Evolutionary conservation across 35 echinoderm and acorn worm genomes (phyloP).

Genomic region (Ophiothrix spiculata): DNA sequence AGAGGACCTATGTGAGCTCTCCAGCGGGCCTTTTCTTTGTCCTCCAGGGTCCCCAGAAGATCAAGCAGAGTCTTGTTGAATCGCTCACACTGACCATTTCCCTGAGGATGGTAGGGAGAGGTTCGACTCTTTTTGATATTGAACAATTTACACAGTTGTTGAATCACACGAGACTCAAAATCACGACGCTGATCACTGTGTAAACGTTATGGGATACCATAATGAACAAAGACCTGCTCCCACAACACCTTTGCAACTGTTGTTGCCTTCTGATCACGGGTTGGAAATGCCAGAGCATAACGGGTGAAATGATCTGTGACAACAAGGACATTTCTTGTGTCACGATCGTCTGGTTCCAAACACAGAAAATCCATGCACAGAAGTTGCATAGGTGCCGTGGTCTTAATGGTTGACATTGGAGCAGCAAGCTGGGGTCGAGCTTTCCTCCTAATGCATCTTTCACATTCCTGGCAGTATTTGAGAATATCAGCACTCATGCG

Average conservation of each 20-base stretch:
- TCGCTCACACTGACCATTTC: conserved; percentile 44
- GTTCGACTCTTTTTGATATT: conserved; percentile 51
- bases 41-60: conserved; percentile 47
- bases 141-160: conserved; percentile 38
- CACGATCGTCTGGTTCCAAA: conserved; percentile 2
- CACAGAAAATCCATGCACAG: conserved; percentile 52
- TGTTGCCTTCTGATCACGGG: conserved; percentile 55
- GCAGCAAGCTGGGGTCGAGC: not conserved
- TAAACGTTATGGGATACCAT: conserved; percentile 46
- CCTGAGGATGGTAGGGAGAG: conserved; percentile 58
- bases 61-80: conserved; percentile 48
- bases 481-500: conserved; percentile 31
- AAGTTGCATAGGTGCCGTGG: conserved; percentile 37
- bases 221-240: conserved; percentile 42
- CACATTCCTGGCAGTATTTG: conserved; percentile 13
- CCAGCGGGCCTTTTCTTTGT: conserved; percentile 44
- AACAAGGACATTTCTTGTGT: conserved; percentile 45
- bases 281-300: conserved; percentile 57
- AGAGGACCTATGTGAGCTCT: conserved; percentile 20
- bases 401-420: conserved; percentile 40
- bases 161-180: conserved; percentile 53
- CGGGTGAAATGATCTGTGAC: conserved; percentile 55
- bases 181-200: conserved; percentile 54
- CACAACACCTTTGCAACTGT: conserved; percentile 51
- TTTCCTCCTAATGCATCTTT: conserved; percentile 36